These are phyloP conservation scores for Lasioglossum villosulum DNA, from an alignment of 2,888 invertebrate species.

Conservation along the genomic window DNA sequence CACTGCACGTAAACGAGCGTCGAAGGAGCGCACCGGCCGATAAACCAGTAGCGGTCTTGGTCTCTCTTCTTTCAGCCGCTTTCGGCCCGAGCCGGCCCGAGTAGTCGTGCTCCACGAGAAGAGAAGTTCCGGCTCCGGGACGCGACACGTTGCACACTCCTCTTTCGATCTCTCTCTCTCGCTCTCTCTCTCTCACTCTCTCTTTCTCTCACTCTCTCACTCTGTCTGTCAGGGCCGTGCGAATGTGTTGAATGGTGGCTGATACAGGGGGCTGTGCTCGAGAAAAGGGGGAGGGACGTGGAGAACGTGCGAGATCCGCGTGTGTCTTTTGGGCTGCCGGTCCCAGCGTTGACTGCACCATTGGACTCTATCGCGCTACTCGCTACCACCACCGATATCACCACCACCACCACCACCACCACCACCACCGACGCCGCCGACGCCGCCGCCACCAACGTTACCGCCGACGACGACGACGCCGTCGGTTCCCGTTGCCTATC, in stretches of 20 bases:
- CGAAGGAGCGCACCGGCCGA: constrained; percentile 14
- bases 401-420: constrained; percentile 34
- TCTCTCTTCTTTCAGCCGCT: constrained; percentile 17
- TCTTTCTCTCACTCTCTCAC: constrained; percentile 8
- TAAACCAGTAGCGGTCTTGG: not conserved
- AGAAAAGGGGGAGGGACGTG: constrained; percentile 41
- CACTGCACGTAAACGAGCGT: constrained; percentile 42
- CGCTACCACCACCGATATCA: constrained; percentile 65
- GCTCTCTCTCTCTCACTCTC: not conserved
- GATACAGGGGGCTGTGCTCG: constrained; percentile 16
- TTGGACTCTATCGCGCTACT: constrained; percentile 78
- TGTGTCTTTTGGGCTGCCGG: constrained; percentile 80
- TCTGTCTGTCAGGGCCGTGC: constrained; percentile 42
- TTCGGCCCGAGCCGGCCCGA: constrained; percentile 22
- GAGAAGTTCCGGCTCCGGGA: constrained; percentile 12
- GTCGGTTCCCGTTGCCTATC: constrained; percentile 75
- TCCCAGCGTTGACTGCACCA: constrained; percentile 82
- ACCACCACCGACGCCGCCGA: constrained; percentile 45
- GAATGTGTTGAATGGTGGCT: constrained; percentile 32
- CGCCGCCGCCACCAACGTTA: constrained; percentile 49
- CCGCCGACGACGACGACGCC: constrained; percentile 60
- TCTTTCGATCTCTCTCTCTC: not conserved
- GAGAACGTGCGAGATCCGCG: constrained; percentile 69
- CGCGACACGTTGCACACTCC: constrained; percentile 29
- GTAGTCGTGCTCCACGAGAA: constrained; percentile 20